Evolutionary conservation across 2,888 invertebrate species (phyloP).

Genomic region (Microctonus hyperodae): DNA sequence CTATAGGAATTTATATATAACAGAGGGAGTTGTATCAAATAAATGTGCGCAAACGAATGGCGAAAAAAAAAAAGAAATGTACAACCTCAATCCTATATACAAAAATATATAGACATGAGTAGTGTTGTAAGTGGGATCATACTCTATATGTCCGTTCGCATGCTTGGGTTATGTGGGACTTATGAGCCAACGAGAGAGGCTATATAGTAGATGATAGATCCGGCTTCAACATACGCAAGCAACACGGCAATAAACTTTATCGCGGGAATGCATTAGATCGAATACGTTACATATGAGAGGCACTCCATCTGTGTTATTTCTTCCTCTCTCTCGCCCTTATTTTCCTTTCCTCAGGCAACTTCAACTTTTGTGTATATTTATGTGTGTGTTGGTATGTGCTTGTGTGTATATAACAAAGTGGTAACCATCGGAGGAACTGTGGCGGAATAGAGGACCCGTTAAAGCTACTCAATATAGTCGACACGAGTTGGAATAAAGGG

Average conservation of each 20-base stretch:
- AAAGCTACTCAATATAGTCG: conserved; percentile 49
- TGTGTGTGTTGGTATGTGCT: conserved; percentile 17
- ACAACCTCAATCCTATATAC: neutral
- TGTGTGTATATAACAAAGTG: conserved; percentile 24
- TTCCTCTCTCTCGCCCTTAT: conserved; percentile 33
- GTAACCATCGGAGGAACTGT: neutral
- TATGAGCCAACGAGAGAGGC: conserved; percentile 24
- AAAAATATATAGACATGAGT: neutral
- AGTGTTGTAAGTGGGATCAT: conserved; percentile 13
- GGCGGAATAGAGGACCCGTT: neutral
- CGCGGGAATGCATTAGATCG: conserved; percentile 61
- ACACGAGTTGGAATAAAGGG: conserved; percentile 28
- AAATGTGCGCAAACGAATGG: neutral
- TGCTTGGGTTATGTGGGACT: conserved; percentile 7
- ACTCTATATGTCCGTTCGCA: conserved; percentile 13
- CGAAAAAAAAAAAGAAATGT: neutral
- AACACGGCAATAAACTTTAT: conserved; percentile 61
- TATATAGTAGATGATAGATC: conserved; percentile 42
- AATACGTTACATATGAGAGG: conserved; percentile 50
- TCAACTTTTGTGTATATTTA: conserved; percentile 24
- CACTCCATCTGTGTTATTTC: conserved; percentile 9
- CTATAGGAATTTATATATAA: too few relatives aligned
- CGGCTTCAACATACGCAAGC: conserved; percentile 44
- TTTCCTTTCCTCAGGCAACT: conserved; percentile 30
- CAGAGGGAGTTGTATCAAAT: neutral